Conservation (phyloP, 1,140 invertebrate species). For the Megalopta genalis region DNA sequence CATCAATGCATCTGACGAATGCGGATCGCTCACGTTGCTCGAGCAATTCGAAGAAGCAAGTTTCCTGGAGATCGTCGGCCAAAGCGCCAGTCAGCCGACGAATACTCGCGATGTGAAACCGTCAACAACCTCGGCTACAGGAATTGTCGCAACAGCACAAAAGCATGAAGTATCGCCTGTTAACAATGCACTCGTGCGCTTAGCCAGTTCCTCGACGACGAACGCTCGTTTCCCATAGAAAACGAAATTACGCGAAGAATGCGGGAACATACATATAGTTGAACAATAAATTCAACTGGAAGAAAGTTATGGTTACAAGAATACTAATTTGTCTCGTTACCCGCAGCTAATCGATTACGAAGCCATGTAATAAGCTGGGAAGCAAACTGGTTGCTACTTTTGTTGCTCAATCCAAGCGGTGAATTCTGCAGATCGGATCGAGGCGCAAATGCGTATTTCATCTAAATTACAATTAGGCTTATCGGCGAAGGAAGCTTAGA, state of each 20-base stretch:
- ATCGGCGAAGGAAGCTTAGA: too few species aligned
- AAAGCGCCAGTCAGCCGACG: too few species aligned
- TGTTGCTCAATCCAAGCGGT: too few species aligned
- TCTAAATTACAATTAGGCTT: too few species aligned
- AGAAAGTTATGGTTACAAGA: background rate
- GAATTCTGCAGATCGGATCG: too few species aligned
- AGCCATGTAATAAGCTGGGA: background rate
- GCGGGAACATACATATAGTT: background rate
- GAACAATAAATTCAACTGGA: background rate
- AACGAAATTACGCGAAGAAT: conserved; percentile 17
- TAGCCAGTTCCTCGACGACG: background rate
- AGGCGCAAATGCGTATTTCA: too few species aligned
- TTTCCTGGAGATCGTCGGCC: too few species aligned
- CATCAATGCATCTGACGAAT: too few species aligned
- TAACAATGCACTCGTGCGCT: background rate
- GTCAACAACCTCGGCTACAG: background rate
- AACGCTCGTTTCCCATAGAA: conserved; percentile 7
- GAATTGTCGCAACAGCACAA: background rate
- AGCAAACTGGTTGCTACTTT: background rate
- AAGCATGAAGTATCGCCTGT: conserved; percentile 1
- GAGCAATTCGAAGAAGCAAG: too few species aligned
- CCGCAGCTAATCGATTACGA: background rate
- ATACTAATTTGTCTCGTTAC: background rate
- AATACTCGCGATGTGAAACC: background rate
- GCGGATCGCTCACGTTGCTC: too few species aligned